A percentile compares a stretch with the other conserved stretches of the same genome.
Conservation (phyloP, 2,888 invertebrate species). For the Dorcus parallelipipedus region DNA sequence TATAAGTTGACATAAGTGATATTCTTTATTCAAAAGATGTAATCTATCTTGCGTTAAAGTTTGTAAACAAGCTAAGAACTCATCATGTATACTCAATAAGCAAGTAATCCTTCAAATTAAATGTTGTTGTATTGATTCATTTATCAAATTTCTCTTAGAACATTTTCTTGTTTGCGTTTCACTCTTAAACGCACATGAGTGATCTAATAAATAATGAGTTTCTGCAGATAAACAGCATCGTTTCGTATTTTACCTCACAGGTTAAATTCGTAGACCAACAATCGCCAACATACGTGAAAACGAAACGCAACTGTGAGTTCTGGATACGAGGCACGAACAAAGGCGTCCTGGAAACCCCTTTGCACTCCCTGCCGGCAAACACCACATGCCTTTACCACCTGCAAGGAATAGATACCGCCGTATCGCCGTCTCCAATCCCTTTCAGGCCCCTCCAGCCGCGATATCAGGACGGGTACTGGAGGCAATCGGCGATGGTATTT, state of each 20-base stretch:
- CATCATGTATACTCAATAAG: no score
- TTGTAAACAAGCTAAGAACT: no score
- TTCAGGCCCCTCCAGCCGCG: constrained; percentile 57
- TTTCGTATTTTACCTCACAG: constrained; percentile 4
- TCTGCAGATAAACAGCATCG: neutral
- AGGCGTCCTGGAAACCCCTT: constrained; percentile 78
- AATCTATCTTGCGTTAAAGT: no score
- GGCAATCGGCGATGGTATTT: constrained; percentile 52
- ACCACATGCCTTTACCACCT: constrained; percentile 87
- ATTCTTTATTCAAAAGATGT: no score
- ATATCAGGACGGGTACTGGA: constrained; percentile 50
- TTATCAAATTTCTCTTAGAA: no score
- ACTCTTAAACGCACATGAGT: no score
- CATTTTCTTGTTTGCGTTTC: no score
- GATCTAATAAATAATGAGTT: no score
- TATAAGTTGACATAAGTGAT: no score
- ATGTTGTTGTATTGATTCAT: no score
- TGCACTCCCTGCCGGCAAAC: constrained; percentile 82
- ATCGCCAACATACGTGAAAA: constrained; percentile 79
- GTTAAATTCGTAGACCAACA: constrained; percentile 82
- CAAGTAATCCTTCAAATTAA: no score
- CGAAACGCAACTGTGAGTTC: constrained; percentile 81
- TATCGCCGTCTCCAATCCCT: constrained; percentile 51
- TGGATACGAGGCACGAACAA: constrained; percentile 78
- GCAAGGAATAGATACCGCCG: constrained; percentile 61